These are phyloP conservation scores for Tiliacea citrago DNA, from an alignment of 2,888 invertebrate species.

Conservation along the genomic window DNA sequence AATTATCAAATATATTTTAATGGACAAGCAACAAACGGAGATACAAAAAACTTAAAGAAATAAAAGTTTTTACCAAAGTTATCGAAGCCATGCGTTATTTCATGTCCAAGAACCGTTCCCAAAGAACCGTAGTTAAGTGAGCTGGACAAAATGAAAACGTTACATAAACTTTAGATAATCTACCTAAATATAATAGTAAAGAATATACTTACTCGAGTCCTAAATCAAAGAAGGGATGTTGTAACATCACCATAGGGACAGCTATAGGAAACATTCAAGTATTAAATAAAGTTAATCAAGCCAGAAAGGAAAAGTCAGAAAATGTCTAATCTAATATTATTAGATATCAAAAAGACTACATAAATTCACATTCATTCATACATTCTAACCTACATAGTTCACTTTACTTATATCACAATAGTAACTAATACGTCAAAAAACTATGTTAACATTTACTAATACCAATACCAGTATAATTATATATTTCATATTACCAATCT, in stretches of 20 bases:
- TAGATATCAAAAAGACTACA: neutral
- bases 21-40: neutral
- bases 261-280: slow-evolving; percentile 86
- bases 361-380: neutral
- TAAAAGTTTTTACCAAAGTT: slow-evolving; percentile 82
- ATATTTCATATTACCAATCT: neutral
- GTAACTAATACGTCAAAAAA: neutral
- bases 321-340: neutral
- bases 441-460: too few relatives aligned
- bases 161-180: neutral
- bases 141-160: slow-evolving; percentile 82
- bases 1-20: neutral
- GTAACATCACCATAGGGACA: slow-evolving; percentile 95
- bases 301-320: neutral
- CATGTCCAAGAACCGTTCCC: slow-evolving; percentile 95
- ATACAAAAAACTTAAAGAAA: neutral
- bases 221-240: slow-evolving; percentile 95
- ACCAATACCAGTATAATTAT: too few relatives aligned
- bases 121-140: slow-evolving; percentile 96
- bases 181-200: neutral
- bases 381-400: neutral
- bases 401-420: neutral
- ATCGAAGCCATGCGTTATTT: slow-evolving; percentile 91
- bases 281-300: slow-evolving; percentile 34
- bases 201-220: slow-evolving; percentile 94